A percentile compares a stretch with the other conserved stretches of the same genome.
phyloP scores from a whole-genome alignment of 1,140 invertebrate species.

The Nasonia vitripennis region DNA sequence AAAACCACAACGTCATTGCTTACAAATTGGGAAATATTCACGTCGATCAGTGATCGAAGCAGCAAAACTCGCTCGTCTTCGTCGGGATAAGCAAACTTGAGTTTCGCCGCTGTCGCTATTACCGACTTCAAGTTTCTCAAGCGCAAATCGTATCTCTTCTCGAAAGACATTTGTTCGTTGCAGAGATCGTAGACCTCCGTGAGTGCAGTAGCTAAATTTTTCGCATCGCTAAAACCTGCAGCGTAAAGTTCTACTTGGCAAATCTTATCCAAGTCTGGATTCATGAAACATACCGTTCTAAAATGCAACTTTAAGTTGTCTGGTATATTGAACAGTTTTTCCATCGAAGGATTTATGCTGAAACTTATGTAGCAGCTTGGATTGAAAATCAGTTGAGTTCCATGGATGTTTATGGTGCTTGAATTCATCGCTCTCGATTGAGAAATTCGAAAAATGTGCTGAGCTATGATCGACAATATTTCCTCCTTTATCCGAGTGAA shows the following conservation, averaged over 20 bases:
- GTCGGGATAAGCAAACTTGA: slow-evolving; percentile 79
- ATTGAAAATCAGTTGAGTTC: slow-evolving; percentile 77
- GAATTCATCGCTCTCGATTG: slow-evolving; percentile 75
- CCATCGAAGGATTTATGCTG: slow-evolving; percentile 79
- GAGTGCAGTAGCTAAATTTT: slow-evolving; percentile 78
- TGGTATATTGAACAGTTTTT: slow-evolving; percentile 78
- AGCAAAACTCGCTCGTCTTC: slow-evolving; percentile 77
- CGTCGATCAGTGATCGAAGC: slow-evolving; percentile 80
- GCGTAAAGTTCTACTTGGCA: slow-evolving; percentile 81
- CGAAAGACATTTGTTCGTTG: slow-evolving; percentile 77
- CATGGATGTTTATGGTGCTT: slow-evolving; percentile 78
- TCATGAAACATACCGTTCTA: slow-evolving; percentile 81
- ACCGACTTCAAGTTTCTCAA: slow-evolving; percentile 75
- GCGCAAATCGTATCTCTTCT: slow-evolving; percentile 80
- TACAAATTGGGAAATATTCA: slow-evolving; percentile 81
- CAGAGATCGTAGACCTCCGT: slow-evolving; percentile 78
- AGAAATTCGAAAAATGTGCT: slow-evolving; percentile 76
- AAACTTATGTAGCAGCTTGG: slow-evolving; percentile 79
- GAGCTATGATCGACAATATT: slow-evolving; percentile 74
- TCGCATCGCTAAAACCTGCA: slow-evolving; percentile 79
- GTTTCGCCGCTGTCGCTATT: slow-evolving; percentile 77
- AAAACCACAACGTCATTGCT: slow-evolving; percentile 79
- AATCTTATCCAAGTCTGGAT: slow-evolving; percentile 81
- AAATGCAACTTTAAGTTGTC: slow-evolving; percentile 83
- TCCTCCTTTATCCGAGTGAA: slow-evolving; percentile 80